phyloP scores from a whole-genome alignment of 2,888 invertebrate species.

The Dugesia japonica region DNA sequence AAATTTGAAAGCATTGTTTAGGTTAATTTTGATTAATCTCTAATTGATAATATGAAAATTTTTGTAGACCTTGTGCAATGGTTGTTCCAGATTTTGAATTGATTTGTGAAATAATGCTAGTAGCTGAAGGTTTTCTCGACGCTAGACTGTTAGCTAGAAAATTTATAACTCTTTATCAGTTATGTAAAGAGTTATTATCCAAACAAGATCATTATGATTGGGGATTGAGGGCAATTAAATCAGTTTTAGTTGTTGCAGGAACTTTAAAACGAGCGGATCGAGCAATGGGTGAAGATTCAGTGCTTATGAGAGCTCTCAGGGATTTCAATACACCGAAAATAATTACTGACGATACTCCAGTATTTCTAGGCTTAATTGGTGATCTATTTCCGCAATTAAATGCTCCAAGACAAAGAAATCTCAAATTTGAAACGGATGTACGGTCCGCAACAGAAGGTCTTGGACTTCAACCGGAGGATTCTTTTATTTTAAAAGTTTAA shows the following conservation, averaged over 20 bases:
- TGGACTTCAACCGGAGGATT: slow-evolving; percentile 32
- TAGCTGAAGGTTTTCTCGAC: slow-evolving; percentile 34
- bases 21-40: slow-evolving; percentile 1
- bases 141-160: slow-evolving; percentile 33
- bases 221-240: slow-evolving; percentile 35
- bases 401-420: slow-evolving; percentile 30
- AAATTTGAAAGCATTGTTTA: slow-evolving; percentile 34
- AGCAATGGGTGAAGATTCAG: slow-evolving; percentile 31
- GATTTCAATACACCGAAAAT: slow-evolving; percentile 35
- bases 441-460: slow-evolving; percentile 31
- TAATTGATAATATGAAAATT: not conserved
- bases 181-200: slow-evolving; percentile 33
- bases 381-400: slow-evolving; percentile 33
- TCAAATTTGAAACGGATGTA: slow-evolving; percentile 27
- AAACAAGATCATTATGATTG: slow-evolving; percentile 35
- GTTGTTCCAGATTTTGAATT: slow-evolving; percentile 35
- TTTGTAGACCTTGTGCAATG: slow-evolving; percentile 35
- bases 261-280: slow-evolving; percentile 32
- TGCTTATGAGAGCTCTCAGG: slow-evolving; percentile 33
- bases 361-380: slow-evolving; percentile 34
- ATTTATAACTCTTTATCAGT: slow-evolving; percentile 34
- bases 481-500: slow-evolving; percentile 33
- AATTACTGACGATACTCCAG: slow-evolving; percentile 25
- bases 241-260: slow-evolving; percentile 34
- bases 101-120: slow-evolving; percentile 35